phyloP scores from a whole-genome alignment of 2,888 invertebrate genomes.

The Troglohyphantes excavatus region DNA sequence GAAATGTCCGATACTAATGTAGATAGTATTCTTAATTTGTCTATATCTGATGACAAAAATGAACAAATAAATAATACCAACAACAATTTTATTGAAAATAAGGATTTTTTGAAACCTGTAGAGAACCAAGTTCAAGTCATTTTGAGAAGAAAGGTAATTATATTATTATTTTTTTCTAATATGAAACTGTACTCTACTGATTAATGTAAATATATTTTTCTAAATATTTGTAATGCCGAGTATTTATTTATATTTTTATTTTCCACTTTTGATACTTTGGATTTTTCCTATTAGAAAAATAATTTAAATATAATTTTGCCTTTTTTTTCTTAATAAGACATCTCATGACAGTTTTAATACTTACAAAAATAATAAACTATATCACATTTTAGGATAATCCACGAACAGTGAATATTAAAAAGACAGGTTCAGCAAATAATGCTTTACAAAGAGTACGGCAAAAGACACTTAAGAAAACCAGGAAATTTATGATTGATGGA shows the following conservation, averaged over 20 bases:
- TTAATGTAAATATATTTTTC: too few relatives aligned
- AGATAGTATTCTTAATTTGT: neutral
- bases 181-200: too few relatives aligned
- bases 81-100: conserved; percentile 3
- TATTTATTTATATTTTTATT: neutral
- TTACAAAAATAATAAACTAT: too few relatives aligned
- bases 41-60: neutral
- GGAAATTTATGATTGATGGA: conserved; percentile 99
- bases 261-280: too few relatives aligned
- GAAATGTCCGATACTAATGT: neutral
- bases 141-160: conserved; percentile 53
- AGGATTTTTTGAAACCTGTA: neutral
- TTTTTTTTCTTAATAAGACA: too few relatives aligned
- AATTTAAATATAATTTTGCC: too few relatives aligned
- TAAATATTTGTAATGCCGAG: too few relatives aligned
- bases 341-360: too few relatives aligned
- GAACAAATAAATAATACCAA: neutral
- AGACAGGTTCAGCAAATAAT: conserved; percentile 30
- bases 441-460: conserved; percentile 83
- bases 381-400: conserved; percentile 55
- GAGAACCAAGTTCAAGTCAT: conserved; percentile 30
- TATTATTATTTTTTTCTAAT: too few relatives aligned
- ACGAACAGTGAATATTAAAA: conserved; percentile 18
- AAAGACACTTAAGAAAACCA: conserved; percentile 96
- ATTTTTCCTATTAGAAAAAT: too few relatives aligned